phyloP scores from a whole-genome alignment of 1,140 invertebrate species.

The Dinoponera quadriceps region DNA sequence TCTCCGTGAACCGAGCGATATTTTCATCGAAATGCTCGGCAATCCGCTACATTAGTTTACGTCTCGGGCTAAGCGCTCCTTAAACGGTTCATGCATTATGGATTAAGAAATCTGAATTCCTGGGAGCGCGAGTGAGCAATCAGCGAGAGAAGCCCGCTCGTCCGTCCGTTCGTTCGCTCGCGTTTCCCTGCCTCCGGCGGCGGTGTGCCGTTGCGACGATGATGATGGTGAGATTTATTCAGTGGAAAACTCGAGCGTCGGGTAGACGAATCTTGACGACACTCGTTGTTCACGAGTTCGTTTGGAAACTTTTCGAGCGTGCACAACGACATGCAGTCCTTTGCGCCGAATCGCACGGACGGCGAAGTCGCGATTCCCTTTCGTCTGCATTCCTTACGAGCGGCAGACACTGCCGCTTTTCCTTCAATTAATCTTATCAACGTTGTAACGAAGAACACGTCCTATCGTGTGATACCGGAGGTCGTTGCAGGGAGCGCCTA shows the following conservation, averaged over 20 bases:
- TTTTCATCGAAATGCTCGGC: constrained; percentile 73
- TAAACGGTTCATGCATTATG: constrained; percentile 78
- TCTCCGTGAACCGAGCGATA: constrained; percentile 41
- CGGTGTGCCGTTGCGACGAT: constrained; percentile 18
- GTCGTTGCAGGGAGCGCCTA: not conserved
- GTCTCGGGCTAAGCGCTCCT: constrained; percentile 70
- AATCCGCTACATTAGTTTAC: constrained; percentile 77
- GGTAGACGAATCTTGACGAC: constrained; percentile 58
- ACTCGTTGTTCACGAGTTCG: constrained; percentile 45
- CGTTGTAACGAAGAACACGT: not conserved
- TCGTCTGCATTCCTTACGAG: no score
- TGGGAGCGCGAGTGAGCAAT: constrained; percentile 55
- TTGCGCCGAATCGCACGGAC: constrained; percentile 14
- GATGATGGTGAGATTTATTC: constrained; percentile 75
- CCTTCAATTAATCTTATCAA: constrained; percentile 22
- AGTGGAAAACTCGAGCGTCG: constrained; percentile 68
- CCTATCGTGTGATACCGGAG: not conserved
- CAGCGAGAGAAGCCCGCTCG: constrained; percentile 3
- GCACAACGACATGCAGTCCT: constrained; percentile 10
- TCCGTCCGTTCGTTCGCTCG: not conserved
- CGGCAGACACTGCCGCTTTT: not conserved
- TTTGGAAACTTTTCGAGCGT: constrained; percentile 29
- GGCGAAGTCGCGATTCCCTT: constrained; percentile 13
- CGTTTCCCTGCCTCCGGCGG: constrained; percentile 31
- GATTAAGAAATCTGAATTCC: constrained; percentile 76